These are phyloP conservation scores for Spermophilus dauricus DNA, from an alignment of 2,113 vertebrate species.

Conservation along the genomic window DNA sequence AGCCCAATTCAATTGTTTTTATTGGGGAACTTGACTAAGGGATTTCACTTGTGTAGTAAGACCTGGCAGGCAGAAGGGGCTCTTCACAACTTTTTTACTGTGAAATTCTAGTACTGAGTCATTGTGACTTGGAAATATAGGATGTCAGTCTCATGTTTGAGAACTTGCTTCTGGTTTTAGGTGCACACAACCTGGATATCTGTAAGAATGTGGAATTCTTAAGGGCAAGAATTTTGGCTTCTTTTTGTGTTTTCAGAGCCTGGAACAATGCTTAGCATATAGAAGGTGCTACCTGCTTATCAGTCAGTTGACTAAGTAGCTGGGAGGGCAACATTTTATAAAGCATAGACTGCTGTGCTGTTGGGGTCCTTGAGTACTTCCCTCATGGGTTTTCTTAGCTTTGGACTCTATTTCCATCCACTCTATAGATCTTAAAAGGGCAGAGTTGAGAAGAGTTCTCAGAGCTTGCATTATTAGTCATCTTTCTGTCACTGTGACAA, in stretches of 20 bases:
- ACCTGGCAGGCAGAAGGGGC: neutral
- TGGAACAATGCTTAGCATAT: neutral
- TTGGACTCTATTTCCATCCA: neutral
- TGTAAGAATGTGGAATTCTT: conserved; percentile 4
- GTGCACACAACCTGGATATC: neutral
- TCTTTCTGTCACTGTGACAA: no score
- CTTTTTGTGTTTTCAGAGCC: neutral
- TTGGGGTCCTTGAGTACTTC: neutral
- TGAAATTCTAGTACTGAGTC: neutral
- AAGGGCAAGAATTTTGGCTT: neutral
- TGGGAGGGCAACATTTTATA: neutral
- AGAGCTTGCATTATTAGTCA: neutral
- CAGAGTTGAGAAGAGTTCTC: neutral
- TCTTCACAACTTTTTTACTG: neutral
- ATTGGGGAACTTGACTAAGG: neutral
- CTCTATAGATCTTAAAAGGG: neutral
- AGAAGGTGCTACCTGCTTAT: neutral
- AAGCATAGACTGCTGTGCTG: neutral
- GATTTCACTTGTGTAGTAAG: neutral
- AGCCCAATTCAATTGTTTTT: neutral
- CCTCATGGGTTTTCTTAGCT: neutral
- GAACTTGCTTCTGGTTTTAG: conserved; percentile 4
- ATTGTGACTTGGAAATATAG: neutral
- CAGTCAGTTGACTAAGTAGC: neutral
- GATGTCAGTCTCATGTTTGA: neutral